phyloP scores from a whole-genome alignment of 2,113 vertebrate species.

The Butastur rufipennis region DNA sequence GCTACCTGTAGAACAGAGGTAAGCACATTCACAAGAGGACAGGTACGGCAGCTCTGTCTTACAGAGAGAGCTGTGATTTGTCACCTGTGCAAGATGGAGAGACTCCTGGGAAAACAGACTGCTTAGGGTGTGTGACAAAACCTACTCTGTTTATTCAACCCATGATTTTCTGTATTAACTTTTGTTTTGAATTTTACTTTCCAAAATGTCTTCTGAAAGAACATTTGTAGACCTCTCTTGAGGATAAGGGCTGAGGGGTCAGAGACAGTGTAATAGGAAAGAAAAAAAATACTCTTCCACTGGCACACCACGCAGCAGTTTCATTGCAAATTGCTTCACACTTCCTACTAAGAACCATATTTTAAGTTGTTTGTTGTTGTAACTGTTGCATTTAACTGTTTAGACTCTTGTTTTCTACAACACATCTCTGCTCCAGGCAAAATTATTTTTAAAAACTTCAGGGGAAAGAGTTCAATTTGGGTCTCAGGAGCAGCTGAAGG shows the following conservation, averaged over 20 bases:
- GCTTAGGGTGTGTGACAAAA: background rate
- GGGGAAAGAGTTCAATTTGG: background rate
- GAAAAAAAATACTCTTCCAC: background rate
- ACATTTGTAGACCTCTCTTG: background rate
- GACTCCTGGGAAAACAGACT: background rate
- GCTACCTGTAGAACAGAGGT: background rate
- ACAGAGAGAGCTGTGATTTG: background rate
- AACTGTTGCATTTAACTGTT: background rate
- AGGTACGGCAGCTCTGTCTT: background rate
- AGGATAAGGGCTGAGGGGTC: background rate
- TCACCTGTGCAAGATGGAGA: background rate
- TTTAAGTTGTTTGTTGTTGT: background rate
- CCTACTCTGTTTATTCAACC: background rate
- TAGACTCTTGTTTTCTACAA: background rate
- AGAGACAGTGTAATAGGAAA: background rate
- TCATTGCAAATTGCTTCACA: background rate
- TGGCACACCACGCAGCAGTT: background rate
- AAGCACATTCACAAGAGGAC: background rate
- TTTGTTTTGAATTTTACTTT: background rate
- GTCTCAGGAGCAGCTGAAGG: background rate
- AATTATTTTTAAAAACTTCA: background rate
- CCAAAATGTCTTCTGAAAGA: background rate
- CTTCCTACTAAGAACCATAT: slow-evolving; percentile 2
- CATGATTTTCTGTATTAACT: background rate
- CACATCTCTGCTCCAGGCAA: background rate